These are phyloP conservation scores for Drosophila cognata DNA, from an alignment of 2,888 invertebrate species.

Conservation along the genomic window DNA sequence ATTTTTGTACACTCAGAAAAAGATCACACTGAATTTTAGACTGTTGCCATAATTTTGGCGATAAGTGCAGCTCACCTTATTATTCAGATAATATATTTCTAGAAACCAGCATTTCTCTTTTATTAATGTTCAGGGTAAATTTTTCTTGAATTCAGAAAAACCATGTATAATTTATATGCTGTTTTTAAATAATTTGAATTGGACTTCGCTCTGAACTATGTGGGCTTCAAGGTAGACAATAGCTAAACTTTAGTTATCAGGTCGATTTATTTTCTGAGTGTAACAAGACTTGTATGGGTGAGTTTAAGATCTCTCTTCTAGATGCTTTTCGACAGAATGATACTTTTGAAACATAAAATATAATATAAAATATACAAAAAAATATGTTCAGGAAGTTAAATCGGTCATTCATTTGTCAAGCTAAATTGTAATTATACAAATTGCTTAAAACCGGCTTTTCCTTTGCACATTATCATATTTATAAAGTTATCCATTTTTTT, in stretches of 20 bases:
- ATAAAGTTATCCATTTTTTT: background rate
- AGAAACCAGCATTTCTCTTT: background rate
- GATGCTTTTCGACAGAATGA: background rate
- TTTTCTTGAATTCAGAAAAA: background rate
- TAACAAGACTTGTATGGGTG: conserved; percentile 4
- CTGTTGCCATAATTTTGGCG: background rate
- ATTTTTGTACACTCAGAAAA: conserved; percentile 5
- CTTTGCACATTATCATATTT: background rate
- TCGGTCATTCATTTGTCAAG: background rate
- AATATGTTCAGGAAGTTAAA: background rate
- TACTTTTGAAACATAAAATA: background rate
- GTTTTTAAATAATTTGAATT: background rate
- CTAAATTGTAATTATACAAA: background rate
- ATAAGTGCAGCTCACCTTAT: background rate
- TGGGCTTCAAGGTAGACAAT: background rate
- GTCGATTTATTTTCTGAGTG: background rate
- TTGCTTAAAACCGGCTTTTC: background rate
- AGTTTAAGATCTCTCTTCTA: background rate
- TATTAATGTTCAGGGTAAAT: background rate
- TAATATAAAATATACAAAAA: background rate
- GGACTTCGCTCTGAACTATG: fast-evolving
- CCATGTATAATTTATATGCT: background rate
- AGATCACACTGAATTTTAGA: background rate
- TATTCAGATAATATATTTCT: background rate
- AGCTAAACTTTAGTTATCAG: background rate